These are phyloP conservation scores for Choreutis nemorana DNA, from an alignment of 2,888 invertebrate species.

Conservation along the genomic window DNA sequence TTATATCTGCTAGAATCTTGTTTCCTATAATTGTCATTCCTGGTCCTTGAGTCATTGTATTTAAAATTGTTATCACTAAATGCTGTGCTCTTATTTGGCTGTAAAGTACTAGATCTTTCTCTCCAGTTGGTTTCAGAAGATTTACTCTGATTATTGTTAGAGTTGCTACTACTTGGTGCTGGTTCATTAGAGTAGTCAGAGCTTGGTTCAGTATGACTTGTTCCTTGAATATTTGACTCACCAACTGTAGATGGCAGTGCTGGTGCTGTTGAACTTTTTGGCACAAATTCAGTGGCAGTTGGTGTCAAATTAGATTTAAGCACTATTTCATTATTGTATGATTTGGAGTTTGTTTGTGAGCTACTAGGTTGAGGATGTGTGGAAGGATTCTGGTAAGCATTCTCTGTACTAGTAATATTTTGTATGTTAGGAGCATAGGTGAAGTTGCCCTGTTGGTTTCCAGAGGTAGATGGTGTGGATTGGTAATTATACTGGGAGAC, in stretches of 20 bases:
- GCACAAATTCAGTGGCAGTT: conserved; percentile 67
- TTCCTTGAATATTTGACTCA: no score
- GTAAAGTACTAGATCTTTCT: conserved; percentile 39
- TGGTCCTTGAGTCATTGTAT: conserved; percentile 10
- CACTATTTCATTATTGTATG: conserved; percentile 34
- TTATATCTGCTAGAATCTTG: conserved; percentile 7
- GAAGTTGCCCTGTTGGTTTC: conserved; percentile 27
- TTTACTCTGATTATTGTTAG: conserved; percentile 20
- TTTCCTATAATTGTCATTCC: not conserved
- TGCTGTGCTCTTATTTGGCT: no score
- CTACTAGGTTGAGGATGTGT: conserved; percentile 25
- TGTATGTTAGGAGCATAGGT: conserved; percentile 26
- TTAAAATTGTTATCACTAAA: conserved; percentile 5
- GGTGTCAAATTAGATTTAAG: conserved; percentile 62
- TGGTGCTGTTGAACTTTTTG: conserved; percentile 33
- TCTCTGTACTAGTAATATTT: conserved; percentile 21
- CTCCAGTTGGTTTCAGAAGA: conserved; percentile 45
- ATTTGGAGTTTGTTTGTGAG: conserved; percentile 18
- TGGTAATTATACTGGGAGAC: conserved; percentile 38
- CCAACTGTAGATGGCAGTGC: conserved; percentile 22
- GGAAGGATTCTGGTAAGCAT: conserved; percentile 24
- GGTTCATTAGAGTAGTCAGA: conserved; percentile 15
- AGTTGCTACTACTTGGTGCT: no score
- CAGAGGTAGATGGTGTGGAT: conserved; percentile 31
- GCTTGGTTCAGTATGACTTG: conserved; percentile 5